Percentiles rank a stretch among this genome's conserved stretches.
Evolutionary conservation across 2,797 vertebrate genomes (phyloP).

Genomic region (Esox lucius): DNA sequence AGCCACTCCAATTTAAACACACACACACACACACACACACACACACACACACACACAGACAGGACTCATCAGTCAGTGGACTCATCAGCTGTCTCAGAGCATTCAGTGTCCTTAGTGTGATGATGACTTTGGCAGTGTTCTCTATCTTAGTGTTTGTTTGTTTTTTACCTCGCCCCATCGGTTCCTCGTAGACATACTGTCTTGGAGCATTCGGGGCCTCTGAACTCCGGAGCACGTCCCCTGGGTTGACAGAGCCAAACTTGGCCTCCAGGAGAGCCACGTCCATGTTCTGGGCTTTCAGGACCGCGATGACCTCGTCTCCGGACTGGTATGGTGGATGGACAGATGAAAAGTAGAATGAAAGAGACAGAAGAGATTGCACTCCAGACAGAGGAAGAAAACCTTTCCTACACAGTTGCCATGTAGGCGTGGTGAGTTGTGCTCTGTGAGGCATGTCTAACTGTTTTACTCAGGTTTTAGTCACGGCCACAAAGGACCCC

Average conservation of each 20-base stretch:
- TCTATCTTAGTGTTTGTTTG: neutral
- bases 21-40: too few species aligned
- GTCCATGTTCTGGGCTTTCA: slow-evolving; percentile 89
- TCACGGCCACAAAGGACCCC: neutral
- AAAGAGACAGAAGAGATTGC: neutral
- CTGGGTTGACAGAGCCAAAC: slow-evolving; percentile 85
- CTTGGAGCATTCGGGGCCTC: slow-evolving; percentile 65
- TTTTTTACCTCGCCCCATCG: slow-evolving; percentile 85
- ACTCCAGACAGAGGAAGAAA: too few species aligned
- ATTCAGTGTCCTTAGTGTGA: neutral
- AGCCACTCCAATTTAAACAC: slow-evolving; percentile 87
- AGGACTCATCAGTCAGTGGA: too few species aligned
- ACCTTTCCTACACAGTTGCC: too few species aligned
- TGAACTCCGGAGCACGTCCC: slow-evolving; percentile 78
- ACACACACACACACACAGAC: too few species aligned
- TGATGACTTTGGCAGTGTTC: neutral
- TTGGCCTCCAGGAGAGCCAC: slow-evolving; percentile 84
- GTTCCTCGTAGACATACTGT: slow-evolving; percentile 86
- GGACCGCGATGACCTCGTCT: slow-evolving; percentile 90
- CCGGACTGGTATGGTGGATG: slow-evolving; percentile 75
- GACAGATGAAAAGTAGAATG: neutral
- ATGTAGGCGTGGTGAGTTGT: neutral
- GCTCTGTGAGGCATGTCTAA: neutral
- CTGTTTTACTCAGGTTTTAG: slow-evolving; percentile 1
- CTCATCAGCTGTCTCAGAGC: too few species aligned